Percentiles rank a stretch among this genome's conserved stretches.
Evolutionary conservation across 35 echinoderm and acorn worm genomes (phyloP).

Genomic region (Ophioderma brevispina): DNA sequence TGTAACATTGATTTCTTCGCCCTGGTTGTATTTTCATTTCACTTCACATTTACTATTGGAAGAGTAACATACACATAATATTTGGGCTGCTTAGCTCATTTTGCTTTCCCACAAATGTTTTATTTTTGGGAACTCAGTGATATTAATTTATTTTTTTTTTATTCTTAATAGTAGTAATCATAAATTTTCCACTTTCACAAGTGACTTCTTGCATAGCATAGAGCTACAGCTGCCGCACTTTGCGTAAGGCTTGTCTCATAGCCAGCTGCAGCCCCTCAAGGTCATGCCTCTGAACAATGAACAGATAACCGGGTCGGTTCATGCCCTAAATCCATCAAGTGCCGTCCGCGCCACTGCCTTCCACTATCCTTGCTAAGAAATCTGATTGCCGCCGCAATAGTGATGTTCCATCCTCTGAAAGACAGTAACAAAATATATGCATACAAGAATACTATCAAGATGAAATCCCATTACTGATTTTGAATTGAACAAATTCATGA

Average conservation of each 20-base stretch:
- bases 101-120: too few species aligned
- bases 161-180: background rate
- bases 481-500: too few species aligned
- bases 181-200: background rate
- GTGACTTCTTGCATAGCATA: constrained; percentile 77
- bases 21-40: too few species aligned
- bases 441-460: too few species aligned
- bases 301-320: constrained; percentile 75
- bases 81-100: too few species aligned
- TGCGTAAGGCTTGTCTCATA: constrained; percentile 93
- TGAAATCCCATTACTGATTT: too few species aligned
- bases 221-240: constrained; percentile 95
- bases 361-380: constrained; percentile 76
- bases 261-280: constrained; percentile 87
- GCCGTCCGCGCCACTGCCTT: too few species aligned
- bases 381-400: constrained; percentile 85
- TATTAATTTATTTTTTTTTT: background rate
- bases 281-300: constrained; percentile 89
- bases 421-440: background rate
- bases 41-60: too few species aligned
- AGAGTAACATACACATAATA: too few species aligned
- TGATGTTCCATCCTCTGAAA: constrained; percentile 89
- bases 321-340: constrained; percentile 43
- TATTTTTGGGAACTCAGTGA: too few species aligned
- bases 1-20: too few species aligned